Percentiles rank a stretch among this genome's conserved stretches.
phyloP scores from a whole-genome alignment of 2,113 vertebrate genomes.

The Echinops telfairi region DNA sequence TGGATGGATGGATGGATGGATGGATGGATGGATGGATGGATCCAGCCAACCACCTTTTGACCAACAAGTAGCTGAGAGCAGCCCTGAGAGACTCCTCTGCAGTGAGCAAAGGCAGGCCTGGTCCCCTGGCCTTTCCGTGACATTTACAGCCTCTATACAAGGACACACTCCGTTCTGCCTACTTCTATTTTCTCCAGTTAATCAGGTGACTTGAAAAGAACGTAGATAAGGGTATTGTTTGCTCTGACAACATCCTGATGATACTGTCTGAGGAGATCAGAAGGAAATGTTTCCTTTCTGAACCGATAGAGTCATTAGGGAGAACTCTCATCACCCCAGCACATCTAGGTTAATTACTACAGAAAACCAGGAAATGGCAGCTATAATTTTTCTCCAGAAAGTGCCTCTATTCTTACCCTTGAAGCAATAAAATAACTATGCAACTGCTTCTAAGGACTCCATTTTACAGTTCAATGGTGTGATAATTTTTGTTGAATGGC shows the following conservation, averaged over 20 bases:
- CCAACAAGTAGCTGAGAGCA: not conserved
- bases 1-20: too few relatives aligned
- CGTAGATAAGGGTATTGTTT: slow-evolving; percentile 95
- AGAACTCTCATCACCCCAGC: slow-evolving; percentile 87
- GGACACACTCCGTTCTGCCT: slow-evolving; percentile 92
- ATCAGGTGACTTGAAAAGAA: slow-evolving; percentile 95
- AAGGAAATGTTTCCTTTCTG: slow-evolving; percentile 87
- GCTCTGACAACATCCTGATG: slow-evolving; percentile 92
- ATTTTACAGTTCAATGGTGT: slow-evolving; percentile 50
- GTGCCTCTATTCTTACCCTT: slow-evolving; percentile 80
- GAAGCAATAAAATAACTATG: slow-evolving; percentile 74
- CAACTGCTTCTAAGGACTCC: slow-evolving; percentile 57
- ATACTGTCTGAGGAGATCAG: slow-evolving; percentile 91
- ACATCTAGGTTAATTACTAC: slow-evolving; percentile 89
- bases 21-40: too few relatives aligned
- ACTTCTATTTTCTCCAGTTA: slow-evolving; percentile 92
- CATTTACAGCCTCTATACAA: slow-evolving; percentile 92
- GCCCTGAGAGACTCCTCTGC: slow-evolving; percentile 70
- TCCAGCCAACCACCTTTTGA: slow-evolving; percentile 64
- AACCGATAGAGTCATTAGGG: slow-evolving; percentile 88
- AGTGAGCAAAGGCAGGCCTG: slow-evolving; percentile 77
- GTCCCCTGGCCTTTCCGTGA: slow-evolving; percentile 91
- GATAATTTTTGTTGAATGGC: slow-evolving; percentile 77
- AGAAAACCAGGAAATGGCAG: slow-evolving; percentile 82
- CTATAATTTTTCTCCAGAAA: slow-evolving; percentile 83